Percentiles rank a stretch among this genome's conserved stretches.
Conservation (phyloP, 2,888 invertebrate species). For the Osmoderma eremita region DNA sequence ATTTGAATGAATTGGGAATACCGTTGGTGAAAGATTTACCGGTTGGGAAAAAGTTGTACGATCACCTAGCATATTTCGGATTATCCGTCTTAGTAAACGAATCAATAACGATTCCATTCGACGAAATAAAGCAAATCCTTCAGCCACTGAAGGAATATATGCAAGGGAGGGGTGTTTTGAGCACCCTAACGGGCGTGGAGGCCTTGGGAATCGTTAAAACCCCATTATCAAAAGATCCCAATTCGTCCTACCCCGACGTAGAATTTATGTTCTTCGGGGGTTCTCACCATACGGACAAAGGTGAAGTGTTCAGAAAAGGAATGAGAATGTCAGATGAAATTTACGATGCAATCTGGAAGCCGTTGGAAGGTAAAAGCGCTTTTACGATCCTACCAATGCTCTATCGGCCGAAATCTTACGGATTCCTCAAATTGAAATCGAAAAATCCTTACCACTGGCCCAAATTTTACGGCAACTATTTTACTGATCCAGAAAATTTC, state of each 20-base stretch:
- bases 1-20: constrained; percentile 68
- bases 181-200: constrained; percentile 68
- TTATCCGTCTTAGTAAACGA: constrained; percentile 62
- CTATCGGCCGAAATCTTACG: constrained; percentile 68
- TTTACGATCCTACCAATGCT: constrained; percentile 68
- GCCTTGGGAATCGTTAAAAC: constrained; percentile 70
- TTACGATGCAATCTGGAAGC: constrained; percentile 57
- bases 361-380: constrained; percentile 63
- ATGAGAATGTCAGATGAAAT: constrained; percentile 50
- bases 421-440: constrained; percentile 65
- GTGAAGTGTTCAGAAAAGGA: constrained; percentile 53
- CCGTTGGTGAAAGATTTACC: constrained; percentile 73
- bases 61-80: constrained; percentile 69
- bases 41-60: constrained; percentile 74
- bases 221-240: constrained; percentile 63
- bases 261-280: constrained; percentile 71
- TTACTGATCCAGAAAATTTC: constrained; percentile 64
- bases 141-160: constrained; percentile 30
- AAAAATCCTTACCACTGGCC: constrained; percentile 70
- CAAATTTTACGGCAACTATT: constrained; percentile 70
- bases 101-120: constrained; percentile 53
- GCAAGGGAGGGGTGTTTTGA: constrained; percentile 65
- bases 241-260: constrained; percentile 72
- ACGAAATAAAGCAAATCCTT: constrained; percentile 48
- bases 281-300: constrained; percentile 66